Evolutionary conservation across 2,113 vertebrate genomes (phyloP).

Genomic region (Pica pica): DNA sequence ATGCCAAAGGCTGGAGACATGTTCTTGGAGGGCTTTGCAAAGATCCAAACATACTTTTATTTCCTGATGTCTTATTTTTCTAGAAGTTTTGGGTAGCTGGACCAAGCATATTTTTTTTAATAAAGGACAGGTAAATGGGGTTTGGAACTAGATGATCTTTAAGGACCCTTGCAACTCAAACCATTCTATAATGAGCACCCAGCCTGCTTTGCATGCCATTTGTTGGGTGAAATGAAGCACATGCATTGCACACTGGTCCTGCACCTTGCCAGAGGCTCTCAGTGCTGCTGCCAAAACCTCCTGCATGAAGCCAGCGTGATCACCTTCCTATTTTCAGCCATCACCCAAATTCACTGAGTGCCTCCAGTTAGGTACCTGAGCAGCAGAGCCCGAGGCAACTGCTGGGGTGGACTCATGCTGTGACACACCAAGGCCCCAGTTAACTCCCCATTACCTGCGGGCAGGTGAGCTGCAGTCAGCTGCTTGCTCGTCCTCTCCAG

Average conservation of each 20-base stretch:
- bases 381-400: background rate
- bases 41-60: background rate
- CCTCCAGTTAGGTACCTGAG: accelerated
- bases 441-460: background rate
- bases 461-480: background rate
- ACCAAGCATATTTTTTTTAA: background rate
- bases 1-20: background rate
- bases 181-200: background rate
- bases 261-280: background rate
- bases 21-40: background rate
- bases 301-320: background rate
- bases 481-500: background rate
- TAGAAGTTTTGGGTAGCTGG: background rate
- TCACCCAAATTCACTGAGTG: background rate
- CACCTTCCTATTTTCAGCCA: background rate
- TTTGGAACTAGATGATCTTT: background rate
- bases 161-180: background rate
- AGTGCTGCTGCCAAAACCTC: background rate
- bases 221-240: background rate
- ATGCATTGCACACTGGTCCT: accelerated
- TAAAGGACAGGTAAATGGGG: background rate
- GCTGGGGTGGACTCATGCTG: background rate
- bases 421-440: background rate
- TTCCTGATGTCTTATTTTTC: background rate
- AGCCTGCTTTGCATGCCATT: background rate